Evolutionary conservation across 2,888 invertebrate genomes (phyloP), one percentile per base, ranked within the genome.

Genomic region (Lamellibrachia columna): DNA sequence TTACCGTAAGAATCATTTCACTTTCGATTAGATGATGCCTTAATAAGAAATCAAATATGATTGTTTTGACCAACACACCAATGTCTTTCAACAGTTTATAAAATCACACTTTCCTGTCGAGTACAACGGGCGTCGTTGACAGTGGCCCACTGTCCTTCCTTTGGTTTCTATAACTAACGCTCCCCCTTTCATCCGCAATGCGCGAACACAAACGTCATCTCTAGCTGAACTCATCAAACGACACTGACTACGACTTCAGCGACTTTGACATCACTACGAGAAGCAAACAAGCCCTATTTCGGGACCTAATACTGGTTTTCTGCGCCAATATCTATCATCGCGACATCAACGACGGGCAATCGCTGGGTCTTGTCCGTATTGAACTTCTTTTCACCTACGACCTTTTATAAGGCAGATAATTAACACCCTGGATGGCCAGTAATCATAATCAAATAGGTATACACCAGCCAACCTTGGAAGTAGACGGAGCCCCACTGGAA

Each of bases 201-300:
- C 75, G 75, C 75, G 75, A 75, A 22, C 75, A 22, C 75, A 75
- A 75, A 75, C 75, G n/a, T 75, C 75, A 22, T 75, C 22, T 75
- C 75, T 75, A 75, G n/a, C 75, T 75, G 75, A 75, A 75, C n/a
- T 75, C 75, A n/a, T n/a, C 75, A 75, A 6, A 75, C 75, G 75
- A 22, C 75, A 15, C 22, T 93, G 94, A n/a, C 75, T 22, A 22
- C n/a, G 75, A 75, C 22, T 15, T 75, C 75, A 75, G n/a, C 75
- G 75, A 75, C 75, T 75, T 22, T 75, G 75, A 75, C 75, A n/a
- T 75, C 75, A 75, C 75, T 75, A 96, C 91, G 95, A 95, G 97
- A 98, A 99, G 97, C 99, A 99, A 92, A 98, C 98, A 60, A 98
- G 97, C 90, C 98, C 98, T n/a, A 99, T 97, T 96, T 98, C 98